Conservation (phyloP, 2,797 vertebrate species). For the Myotis daubentonii region DNA sequence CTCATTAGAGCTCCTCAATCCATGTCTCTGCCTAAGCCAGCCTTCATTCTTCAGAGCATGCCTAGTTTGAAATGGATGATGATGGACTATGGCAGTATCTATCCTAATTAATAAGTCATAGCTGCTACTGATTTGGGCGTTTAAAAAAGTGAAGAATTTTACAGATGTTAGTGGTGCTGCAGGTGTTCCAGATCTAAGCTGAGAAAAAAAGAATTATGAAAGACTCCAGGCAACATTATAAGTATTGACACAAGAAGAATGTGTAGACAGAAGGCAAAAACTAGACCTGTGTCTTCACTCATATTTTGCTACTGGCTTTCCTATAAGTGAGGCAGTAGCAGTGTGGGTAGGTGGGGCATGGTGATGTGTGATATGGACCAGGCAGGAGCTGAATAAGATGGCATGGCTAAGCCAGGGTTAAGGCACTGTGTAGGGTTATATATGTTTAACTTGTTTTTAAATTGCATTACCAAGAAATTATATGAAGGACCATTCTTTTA, state of each 20-base stretch:
- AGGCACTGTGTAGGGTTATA: background rate
- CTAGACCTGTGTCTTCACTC: background rate
- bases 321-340: background rate
- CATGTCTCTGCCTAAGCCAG: background rate
- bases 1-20: background rate
- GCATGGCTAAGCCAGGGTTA: background rate
- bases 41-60: background rate
- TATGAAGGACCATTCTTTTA: background rate
- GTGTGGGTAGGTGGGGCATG: background rate
- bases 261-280: background rate
- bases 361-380: background rate
- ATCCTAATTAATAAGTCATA: background rate
- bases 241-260: background rate
- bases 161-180: background rate
- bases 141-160: background rate
- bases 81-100: background rate
- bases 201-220: background rate
- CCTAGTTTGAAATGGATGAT: background rate
- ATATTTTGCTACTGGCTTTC: background rate
- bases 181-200: background rate
- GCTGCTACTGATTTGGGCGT: background rate
- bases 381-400: background rate
- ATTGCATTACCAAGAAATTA: background rate
- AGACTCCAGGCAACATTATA: background rate
- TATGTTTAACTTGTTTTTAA: background rate